Base-by-base conservation (phyloP, 35 echinoderm and acorn worm species). In the Lytechinus pictus region DNA sequence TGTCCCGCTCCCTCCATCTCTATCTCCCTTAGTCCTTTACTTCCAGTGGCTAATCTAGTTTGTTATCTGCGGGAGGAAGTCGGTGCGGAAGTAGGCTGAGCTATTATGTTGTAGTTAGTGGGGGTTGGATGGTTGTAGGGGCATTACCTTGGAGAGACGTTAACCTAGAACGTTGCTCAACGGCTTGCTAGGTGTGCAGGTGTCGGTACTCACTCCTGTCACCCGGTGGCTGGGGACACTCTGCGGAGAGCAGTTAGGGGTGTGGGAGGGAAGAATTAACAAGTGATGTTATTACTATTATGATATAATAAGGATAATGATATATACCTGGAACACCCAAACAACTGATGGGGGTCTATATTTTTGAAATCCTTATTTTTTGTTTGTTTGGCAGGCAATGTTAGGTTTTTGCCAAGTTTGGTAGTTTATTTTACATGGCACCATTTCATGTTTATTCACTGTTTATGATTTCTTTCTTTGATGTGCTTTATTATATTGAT, bases 91-190 rank as follows among this genome's bases (percentile, higher is more conserved):
- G 66, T 79, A 79, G 66, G 66, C 66, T 79, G 66, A 79, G 66
- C 66, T 44, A 44, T 24, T 79, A 60, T 60, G 57, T 60, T 60
- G 57, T 10, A 16, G 10, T 16, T 12, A 9, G 66, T 24, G 66
- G 12, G 66, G 21, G 66, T 79, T 24, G 66, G 66, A 79, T 79
- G 33, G 33, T 79, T 79, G 9, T 58, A 8, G 55, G 9, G 66
- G 12, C 19, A 79, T 79, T 16, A 16, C 66, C 66, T 79, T 5
- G 19, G 66, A 79, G 66, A 8, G n/a, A 79, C 66, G 66, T 79
- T 79, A 79, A 79, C 66, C 66, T 79, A 79, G 66, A 79, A 79
- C 66, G 66, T 79, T 79, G 66, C 16, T 79, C 66, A 79, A 79
- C 66, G 66, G 66, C 66, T 79, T 16, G 66, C 66, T n/a, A 7